Evolutionary conservation across 2,113 vertebrate species (phyloP).

Genomic region (Callocephalon fimbriatum): DNA sequence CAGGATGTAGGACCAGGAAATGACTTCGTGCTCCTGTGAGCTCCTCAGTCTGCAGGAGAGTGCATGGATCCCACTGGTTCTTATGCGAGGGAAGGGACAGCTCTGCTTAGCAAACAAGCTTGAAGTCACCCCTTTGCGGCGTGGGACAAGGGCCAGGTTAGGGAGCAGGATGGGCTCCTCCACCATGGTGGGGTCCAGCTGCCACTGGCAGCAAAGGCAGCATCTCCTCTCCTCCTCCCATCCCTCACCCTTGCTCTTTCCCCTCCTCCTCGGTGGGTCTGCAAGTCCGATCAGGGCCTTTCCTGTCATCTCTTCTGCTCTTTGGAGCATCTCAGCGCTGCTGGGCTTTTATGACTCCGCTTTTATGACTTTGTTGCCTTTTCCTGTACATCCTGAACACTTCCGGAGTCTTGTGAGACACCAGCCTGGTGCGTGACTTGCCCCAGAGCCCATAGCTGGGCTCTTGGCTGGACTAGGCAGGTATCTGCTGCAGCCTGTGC

Average conservation of each 20-base stretch:
- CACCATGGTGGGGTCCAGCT: background rate
- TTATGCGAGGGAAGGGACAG: fast-evolving
- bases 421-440: background rate
- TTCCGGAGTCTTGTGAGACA: background rate
- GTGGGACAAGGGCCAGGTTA: background rate
- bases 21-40: background rate
- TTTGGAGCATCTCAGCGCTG: background rate
- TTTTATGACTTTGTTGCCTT: background rate
- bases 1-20: background rate
- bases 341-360: fast-evolving
- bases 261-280: background rate
- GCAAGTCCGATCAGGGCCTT: background rate
- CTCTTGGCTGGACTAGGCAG: background rate
- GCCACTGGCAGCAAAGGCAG: background rate
- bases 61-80: background rate
- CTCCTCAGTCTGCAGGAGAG: background rate
- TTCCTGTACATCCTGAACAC: background rate
- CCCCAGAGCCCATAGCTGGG: background rate
- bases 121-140: background rate
- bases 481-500: background rate
- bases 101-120: background rate
- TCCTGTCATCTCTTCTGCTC: background rate
- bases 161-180: background rate
- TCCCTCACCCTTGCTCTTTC: background rate
- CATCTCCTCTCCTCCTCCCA: background rate